These are phyloP conservation scores for Carterocephalus palaemon DNA, from an alignment of 2,888 invertebrate species.

Conservation along the genomic window DNA sequence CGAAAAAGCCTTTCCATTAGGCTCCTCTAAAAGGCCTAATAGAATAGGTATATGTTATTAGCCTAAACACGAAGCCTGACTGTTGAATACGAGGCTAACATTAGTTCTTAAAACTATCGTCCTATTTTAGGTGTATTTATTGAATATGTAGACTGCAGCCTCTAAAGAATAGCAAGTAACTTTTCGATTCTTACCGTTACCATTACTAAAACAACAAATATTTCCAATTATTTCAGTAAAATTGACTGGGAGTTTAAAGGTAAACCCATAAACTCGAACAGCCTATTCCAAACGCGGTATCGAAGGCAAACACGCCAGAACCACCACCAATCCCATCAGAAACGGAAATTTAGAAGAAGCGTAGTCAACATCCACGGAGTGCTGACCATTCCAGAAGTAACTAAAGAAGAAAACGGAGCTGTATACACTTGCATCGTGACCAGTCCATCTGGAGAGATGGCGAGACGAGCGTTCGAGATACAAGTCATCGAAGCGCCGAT, in stretches of 20 bases:
- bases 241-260: slow-evolving; percentile 74
- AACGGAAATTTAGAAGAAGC: slow-evolving; percentile 51
- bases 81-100: no score
- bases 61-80: no score
- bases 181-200: no score
- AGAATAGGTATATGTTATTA: no score
- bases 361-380: slow-evolving; percentile 75
- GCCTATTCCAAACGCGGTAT: slow-evolving; percentile 60
- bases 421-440: slow-evolving; percentile 88
- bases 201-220: no score
- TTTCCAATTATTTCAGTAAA: slow-evolving; percentile 63
- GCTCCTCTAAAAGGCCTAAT: no score
- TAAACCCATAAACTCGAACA: slow-evolving; percentile 56
- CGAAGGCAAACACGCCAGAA: slow-evolving; percentile 37
- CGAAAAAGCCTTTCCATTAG: no score
- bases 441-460: slow-evolving; percentile 82
- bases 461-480: slow-evolving; percentile 80
- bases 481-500: slow-evolving; percentile 87
- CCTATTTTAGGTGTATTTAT: no score
- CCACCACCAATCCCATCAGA: slow-evolving; percentile 33
- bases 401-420: slow-evolving; percentile 83
- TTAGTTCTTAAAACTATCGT: no score
- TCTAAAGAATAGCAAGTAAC: no score
- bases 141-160: no score
- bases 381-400: slow-evolving; percentile 80